A percentile compares a stretch with the other conserved stretches of the same genome.
These are phyloP conservation scores for Castor canadensis DNA, from an alignment of 2,113 vertebrate genomes.

Conservation along the genomic window DNA sequence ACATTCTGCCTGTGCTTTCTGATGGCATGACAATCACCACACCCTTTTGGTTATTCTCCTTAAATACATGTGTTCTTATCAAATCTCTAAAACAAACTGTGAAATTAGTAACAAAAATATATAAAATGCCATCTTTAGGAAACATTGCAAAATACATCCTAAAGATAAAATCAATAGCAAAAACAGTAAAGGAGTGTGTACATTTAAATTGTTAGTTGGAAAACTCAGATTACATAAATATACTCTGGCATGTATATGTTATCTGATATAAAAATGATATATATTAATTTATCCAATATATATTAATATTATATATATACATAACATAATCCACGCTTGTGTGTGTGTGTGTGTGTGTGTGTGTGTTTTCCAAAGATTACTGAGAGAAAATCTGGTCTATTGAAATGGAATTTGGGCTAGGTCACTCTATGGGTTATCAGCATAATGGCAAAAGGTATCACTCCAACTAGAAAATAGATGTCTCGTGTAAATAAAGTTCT, in stretches of 20 bases:
- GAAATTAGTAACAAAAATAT: not conserved
- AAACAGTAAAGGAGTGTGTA: not conserved
- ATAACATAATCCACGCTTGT: not conserved
- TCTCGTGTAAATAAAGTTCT: not conserved
- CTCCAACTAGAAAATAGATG: not conserved
- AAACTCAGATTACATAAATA: not conserved
- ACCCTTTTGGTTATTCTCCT: not conserved
- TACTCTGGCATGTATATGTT: not conserved
- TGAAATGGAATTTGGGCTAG: not conserved
- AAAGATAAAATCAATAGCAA: conserved; percentile 19
- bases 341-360: too few relatives aligned
- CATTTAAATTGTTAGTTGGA: not conserved
- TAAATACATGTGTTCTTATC: not conserved
- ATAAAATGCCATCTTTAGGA: not conserved
- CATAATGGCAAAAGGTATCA: not conserved
- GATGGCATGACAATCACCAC: not conserved
- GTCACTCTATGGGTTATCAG: not conserved
- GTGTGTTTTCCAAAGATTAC: not conserved
- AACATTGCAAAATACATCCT: not conserved
- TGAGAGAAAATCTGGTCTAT: not conserved
- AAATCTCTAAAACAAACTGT: not conserved
- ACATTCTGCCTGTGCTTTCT: not conserved
- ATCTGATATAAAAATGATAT: not conserved
- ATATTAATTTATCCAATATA: too few relatives aligned
- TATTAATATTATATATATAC: not conserved